phyloP scores from a whole-genome alignment of 2,113 vertebrate genomes.

The Sebastes fasciatus region DNA sequence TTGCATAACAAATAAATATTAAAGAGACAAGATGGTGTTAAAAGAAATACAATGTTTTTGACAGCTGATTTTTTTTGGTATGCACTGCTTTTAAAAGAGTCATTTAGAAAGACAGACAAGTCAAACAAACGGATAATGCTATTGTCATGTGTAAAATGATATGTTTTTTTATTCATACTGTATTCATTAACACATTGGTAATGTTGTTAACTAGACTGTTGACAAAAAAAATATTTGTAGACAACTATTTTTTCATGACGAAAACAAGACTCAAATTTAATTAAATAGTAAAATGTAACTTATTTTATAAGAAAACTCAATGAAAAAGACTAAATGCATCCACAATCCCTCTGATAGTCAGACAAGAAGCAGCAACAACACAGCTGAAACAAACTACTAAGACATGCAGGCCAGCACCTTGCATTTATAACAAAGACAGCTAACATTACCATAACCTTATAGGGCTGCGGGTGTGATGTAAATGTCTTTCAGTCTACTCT shows the following conservation, averaged over 20 bases:
- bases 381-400: not conserved
- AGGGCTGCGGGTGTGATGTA: not conserved
- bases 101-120: not conserved
- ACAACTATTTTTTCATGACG: too few relatives aligned
- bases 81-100: not conserved
- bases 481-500: not conserved
- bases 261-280: too few relatives aligned
- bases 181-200: not conserved
- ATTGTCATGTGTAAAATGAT: not conserved
- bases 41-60: not conserved
- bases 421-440: not conserved
- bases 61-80: not conserved
- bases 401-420: not conserved
- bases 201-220: not conserved
- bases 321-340: not conserved
- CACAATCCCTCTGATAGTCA: not conserved
- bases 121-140: not conserved
- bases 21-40: not conserved
- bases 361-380: not conserved
- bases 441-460: not conserved
- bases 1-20: conserved; percentile 8
- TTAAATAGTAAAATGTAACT: too few relatives aligned
- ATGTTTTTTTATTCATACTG: not conserved
- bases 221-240: not conserved
- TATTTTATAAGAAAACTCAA: too few relatives aligned